Conservation (phyloP, 2,888 invertebrate genomes). For the Tipula confusa region DNA sequence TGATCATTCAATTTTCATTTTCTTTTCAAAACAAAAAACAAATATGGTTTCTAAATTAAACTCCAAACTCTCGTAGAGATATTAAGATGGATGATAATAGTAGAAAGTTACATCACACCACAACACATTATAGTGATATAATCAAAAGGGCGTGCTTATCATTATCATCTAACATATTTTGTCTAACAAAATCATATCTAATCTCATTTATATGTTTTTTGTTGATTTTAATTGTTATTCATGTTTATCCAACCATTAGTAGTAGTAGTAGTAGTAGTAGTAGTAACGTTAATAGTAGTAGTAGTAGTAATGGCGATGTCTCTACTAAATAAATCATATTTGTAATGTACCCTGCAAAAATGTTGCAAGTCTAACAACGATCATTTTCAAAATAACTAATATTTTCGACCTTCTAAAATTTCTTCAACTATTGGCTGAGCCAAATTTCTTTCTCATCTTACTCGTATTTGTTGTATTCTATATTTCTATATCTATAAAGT, state of each 20-base stretch:
- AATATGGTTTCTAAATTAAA: not conserved
- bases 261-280: not conserved
- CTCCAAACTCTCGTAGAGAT: not conserved
- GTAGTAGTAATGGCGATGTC: not conserved
- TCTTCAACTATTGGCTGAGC: too few relatives aligned
- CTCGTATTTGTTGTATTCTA: not conserved
- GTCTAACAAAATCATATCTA: not conserved
- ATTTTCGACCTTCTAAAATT: not conserved
- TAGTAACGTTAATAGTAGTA: not conserved
- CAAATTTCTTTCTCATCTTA: too few relatives aligned
- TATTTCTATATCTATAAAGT: not conserved
- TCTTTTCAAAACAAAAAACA: slow-evolving; percentile 28
- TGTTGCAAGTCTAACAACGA: not conserved
- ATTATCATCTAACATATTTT: not conserved
- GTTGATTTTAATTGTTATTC: not conserved
- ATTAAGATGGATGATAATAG: not conserved
- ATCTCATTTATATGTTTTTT: not conserved
- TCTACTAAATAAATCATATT: not conserved
- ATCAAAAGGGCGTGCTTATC: slow-evolving; percentile 25
- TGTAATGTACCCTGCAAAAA: not conserved
- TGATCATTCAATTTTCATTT: not conserved
- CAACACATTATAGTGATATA: not conserved
- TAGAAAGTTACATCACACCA: not conserved
- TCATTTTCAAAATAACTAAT: not conserved
- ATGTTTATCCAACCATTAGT: not conserved